Evolutionary conservation across 2,113 vertebrate species (phyloP), one percentile per base, ranked within the genome.

Genomic region (Galeopterus variegatus): DNA sequence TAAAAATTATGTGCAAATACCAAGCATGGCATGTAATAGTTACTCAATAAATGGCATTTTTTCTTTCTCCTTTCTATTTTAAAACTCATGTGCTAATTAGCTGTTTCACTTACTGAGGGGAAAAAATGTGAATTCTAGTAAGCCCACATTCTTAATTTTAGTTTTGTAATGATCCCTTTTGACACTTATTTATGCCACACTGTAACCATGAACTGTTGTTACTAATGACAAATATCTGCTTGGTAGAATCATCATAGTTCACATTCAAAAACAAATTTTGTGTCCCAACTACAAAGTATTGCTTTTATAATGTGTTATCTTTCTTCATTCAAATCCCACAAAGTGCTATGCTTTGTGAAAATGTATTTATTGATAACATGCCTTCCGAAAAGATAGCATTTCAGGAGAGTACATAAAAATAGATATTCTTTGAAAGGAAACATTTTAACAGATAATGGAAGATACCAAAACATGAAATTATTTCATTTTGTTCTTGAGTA

Each of bases 271-370:
- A 41, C 11, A 79, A 82, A 82, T 72, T 67, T 3, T 96, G 28
- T 79, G 56, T 85, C 26, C 23, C 13, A 73, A n/a, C 21, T 36
- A 24, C 48, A 76, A 58, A 69, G 48, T 19, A 21, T 79, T 72
- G 52, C 52, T 88, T 93, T 83, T 94, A 83, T 77, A 94, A 95
- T 75, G 48, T 72, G 56, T 86, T 81, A 19, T 76, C 21, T 90
- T 75, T 76, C 67, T 82, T 94, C 15, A 60, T 91, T 95, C 85
- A 83, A 64, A 88, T 88, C 26, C 73, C 36, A 76, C 69, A 75
- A 95, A 89, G 11, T 56, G 45, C 28, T 69, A 67, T 54, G 36
- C 73, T 92, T 97, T 89, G 52, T 82, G n/a, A 85, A 95, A 95
- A 81, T 89, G 52, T 3, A 69, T 88, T 96, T 97, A 56, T 69